phyloP scores from a whole-genome alignment of 2,888 invertebrate genomes.

The Euplexia lucipara region DNA sequence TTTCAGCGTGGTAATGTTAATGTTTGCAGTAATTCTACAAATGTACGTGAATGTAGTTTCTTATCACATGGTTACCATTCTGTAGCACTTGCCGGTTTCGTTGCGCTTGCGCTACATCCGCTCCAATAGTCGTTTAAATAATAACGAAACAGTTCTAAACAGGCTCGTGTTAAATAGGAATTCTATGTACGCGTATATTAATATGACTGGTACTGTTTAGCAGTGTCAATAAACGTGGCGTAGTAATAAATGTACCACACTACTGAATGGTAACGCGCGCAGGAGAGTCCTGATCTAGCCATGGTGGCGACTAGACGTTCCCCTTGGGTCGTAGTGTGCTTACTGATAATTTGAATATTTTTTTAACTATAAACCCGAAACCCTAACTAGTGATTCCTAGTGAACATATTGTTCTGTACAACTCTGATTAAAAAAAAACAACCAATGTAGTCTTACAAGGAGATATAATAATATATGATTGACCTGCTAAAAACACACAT shows the following conservation, averaged over 20 bases:
- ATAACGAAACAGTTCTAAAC: slow-evolving; percentile 12
- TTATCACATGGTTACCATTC: slow-evolving; percentile 47
- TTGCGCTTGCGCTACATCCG: slow-evolving; percentile 40
- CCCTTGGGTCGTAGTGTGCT: too few species aligned
- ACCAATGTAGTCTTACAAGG: neutral
- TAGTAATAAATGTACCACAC: too few species aligned
- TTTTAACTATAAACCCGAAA: too few species aligned
- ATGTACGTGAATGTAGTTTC: slow-evolving; percentile 30
- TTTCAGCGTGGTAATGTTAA: neutral
- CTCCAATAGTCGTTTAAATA: slow-evolving; percentile 30
- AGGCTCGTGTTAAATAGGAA: slow-evolving; percentile 1
- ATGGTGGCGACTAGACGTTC: too few species aligned
- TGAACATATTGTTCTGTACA: too few species aligned
- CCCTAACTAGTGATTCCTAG: too few species aligned
- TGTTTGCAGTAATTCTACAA: slow-evolving; percentile 21
- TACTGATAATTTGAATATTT: too few species aligned
- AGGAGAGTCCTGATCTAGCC: too few species aligned
- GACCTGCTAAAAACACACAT: slow-evolving; percentile 15
- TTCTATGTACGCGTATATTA: neutral
- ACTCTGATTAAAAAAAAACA: neutral
- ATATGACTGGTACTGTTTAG: neutral
- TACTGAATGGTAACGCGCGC: too few species aligned
- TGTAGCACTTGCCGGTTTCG: slow-evolving; percentile 40
- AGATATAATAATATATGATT: slow-evolving; percentile 12
- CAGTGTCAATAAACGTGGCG: too few species aligned